Evolutionary conservation across 2,888 invertebrate genomes (phyloP).

Genomic region (Heliconius charithonia): DNA sequence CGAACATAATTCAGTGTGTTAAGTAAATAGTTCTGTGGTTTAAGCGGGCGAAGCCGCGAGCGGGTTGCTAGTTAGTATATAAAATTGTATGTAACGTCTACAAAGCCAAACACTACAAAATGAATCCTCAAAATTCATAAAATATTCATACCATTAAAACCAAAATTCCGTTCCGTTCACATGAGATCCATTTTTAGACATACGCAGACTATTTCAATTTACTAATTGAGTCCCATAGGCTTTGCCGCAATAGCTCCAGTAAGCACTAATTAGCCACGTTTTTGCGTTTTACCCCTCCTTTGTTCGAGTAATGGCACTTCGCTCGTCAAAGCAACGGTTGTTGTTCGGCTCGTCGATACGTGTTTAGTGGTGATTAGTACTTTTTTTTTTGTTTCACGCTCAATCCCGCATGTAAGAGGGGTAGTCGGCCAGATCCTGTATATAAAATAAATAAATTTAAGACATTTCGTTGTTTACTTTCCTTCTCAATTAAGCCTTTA

Average conservation of each 20-base stretch:
- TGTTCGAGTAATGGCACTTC: conserved; percentile 33
- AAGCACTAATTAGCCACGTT: conserved; percentile 41
- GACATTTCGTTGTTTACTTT: background rate
- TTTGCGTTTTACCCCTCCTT: conserved; percentile 33
- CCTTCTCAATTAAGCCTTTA: too few species aligned
- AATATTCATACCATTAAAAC: conserved; percentile 27
- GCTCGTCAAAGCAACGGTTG: conserved; percentile 30
- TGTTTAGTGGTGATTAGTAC: background rate
- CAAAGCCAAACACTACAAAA: background rate
- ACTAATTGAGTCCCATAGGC: conserved; percentile 43
- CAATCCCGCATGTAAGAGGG: background rate
- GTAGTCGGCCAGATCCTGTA: too few species aligned
- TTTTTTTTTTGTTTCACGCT: background rate
- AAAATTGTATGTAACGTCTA: background rate
- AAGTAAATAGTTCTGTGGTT: too few species aligned
- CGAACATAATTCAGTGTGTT: too few species aligned
- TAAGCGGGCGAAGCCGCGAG: too few species aligned
- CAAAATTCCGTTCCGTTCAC: conserved; percentile 23
- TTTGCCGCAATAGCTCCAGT: conserved; percentile 27
- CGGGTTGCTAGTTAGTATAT: too few species aligned
- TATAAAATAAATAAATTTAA: background rate
- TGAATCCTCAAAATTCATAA: background rate
- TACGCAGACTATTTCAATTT: conserved; percentile 39
- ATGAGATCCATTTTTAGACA: conserved; percentile 29
- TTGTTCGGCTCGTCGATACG: background rate